These are phyloP conservation scores for Villa cingulata DNA, from an alignment of 2,888 invertebrate species.

Conservation along the genomic window DNA sequence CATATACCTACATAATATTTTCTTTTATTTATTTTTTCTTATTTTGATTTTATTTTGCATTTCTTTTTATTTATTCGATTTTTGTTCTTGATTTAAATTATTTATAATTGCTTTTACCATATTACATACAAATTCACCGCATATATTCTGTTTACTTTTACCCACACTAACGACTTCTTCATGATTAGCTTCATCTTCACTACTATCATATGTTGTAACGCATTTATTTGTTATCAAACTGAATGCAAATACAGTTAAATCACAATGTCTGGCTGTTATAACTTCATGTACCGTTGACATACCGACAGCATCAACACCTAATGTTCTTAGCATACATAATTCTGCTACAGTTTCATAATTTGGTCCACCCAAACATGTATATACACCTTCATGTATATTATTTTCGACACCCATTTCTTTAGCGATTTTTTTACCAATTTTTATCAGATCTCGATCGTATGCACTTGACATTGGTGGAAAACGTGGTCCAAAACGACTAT, in stretches of 20 bases:
- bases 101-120: conserved; percentile 41
- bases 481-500: conserved; percentile 82
- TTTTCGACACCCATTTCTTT: conserved; percentile 56
- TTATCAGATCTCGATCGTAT: conserved; percentile 60
- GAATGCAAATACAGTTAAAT: conserved; percentile 79
- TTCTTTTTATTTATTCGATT: not conserved
- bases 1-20: too few species aligned
- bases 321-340: conserved; percentile 61
- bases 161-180: conserved; percentile 78
- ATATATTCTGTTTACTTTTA: conserved; percentile 49
- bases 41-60: too few species aligned
- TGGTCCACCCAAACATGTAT: conserved; percentile 88
- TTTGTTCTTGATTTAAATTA: conserved; percentile 37
- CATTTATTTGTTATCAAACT: conserved; percentile 91
- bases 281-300: conserved; percentile 69
- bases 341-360: conserved; percentile 95
- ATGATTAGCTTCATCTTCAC: conserved; percentile 61
- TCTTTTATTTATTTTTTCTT: too few species aligned
- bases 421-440: conserved; percentile 54
- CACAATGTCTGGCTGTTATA: conserved; percentile 85
- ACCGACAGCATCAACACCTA: conserved; percentile 79
- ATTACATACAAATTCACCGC: conserved; percentile 50
- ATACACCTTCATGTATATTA: conserved; percentile 77
- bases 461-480: conserved; percentile 89
- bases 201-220: conserved; percentile 61